These are phyloP conservation scores for Sinocyclocheilus grahami DNA, from an alignment of 2,113 vertebrate species.

Conservation along the genomic window DNA sequence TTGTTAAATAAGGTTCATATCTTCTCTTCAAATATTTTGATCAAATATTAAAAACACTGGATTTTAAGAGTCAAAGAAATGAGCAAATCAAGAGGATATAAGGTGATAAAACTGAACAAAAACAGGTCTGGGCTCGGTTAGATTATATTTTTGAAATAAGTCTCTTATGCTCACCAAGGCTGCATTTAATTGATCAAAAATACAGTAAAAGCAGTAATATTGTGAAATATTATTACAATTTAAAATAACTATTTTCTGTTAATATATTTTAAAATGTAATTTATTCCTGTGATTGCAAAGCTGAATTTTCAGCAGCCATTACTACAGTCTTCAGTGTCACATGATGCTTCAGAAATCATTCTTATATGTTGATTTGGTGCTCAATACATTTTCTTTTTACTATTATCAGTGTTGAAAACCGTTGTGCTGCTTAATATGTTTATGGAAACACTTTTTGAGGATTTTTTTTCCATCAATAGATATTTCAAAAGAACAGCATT, in stretches of 20 bases:
- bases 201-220: not conserved
- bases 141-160: not conserved
- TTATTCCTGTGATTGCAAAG: not conserved
- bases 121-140: not conserved
- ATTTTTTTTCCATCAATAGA: too few relatives aligned
- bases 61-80: not conserved
- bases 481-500: too few relatives aligned
- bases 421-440: too few relatives aligned
- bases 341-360: not conserved
- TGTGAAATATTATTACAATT: not conserved
- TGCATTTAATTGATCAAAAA: not conserved
- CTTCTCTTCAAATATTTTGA: not conserved
- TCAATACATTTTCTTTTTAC: too few relatives aligned
- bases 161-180: not conserved
- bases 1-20: not conserved
- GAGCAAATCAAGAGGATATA: not conserved
- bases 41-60: not conserved
- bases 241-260: not conserved
- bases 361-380: not conserved
- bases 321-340: not conserved
- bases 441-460: too few relatives aligned
- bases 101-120: not conserved
- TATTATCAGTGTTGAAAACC: too few relatives aligned
- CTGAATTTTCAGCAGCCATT: not conserved
- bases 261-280: not conserved